Evolutionary conservation across 1,140 invertebrate genomes (phyloP), one percentile per base, ranked within the genome.

Genomic region (Hylaeus volcanicus): DNA sequence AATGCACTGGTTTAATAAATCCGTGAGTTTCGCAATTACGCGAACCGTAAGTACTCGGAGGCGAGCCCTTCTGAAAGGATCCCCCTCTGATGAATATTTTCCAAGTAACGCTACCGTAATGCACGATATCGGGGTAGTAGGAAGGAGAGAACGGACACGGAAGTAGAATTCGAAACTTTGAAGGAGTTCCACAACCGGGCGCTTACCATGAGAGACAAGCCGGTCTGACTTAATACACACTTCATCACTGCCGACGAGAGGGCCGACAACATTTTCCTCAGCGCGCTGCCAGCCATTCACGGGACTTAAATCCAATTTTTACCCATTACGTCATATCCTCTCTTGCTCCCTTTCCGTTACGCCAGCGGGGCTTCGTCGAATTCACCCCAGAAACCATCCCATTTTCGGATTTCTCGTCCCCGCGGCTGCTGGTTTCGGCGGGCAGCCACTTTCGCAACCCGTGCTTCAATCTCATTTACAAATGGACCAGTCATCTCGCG

Each of bases 401-500:
- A 65, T 79, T 66, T 64, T 79, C 83, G 58, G 48, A 39, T 55
- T 74, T 63, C 77, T 56, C 64, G n/a, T 69, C 66, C 64, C 56
- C 61, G 26, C 26, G 48, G 51, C 41, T 26, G 68, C 56, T 56
- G 56, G 41, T 26, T 65, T 41, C 74, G 71, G 5, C 60, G 64
- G 56, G 43, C 74, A 79, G 56, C 51, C 74, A 79, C 75, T 70
- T 53, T 69, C 76, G 76, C 73, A 74, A 68, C 53, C 43, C 70
- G 81, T 74, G 72, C 60, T 70, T 85, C 72, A 68, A 77, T 85
- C 83, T 85, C 83, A 84, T 85, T 85, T 85, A 85, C 82, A 85
- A 85, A 85, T 84, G 82, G 83, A 84, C 77, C 83, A 70, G 84
- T 81, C 84, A 85, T 79, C 84, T 74, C 72, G 66, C 72, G 72